Percentiles rank a stretch among this genome's conserved stretches.
These are phyloP conservation scores for Cyanoramphus novaezelandiae DNA, from an alignment of 2,113 vertebrate species.

Conservation along the genomic window DNA sequence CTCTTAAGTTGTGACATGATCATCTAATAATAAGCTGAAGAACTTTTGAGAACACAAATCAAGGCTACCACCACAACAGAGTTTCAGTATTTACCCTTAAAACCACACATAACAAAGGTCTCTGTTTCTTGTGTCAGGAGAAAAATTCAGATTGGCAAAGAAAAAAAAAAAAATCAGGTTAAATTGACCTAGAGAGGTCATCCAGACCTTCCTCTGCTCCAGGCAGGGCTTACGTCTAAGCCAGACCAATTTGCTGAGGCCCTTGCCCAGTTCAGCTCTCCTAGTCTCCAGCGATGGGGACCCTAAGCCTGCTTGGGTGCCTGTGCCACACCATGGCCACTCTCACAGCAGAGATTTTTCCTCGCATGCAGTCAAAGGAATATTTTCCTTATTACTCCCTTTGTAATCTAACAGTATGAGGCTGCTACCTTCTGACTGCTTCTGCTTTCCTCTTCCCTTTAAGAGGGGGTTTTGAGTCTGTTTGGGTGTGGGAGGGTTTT, in stretches of 20 bases:
- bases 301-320: background rate
- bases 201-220: background rate
- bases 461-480: background rate
- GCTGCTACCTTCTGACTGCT: background rate
- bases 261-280: background rate
- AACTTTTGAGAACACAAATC: background rate
- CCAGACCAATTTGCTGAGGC: background rate
- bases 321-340: background rate
- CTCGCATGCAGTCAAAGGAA: background rate
- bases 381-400: background rate
- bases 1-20: rapidly evolving
- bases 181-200: background rate
- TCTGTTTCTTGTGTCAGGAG: background rate
- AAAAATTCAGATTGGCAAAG: background rate
- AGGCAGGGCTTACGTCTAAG: background rate
- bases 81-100: background rate
- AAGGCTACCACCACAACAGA: background rate
- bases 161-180: background rate
- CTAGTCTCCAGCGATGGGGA: background rate
- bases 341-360: background rate
- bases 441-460: background rate
- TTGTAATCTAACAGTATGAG: background rate
- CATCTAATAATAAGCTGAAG: background rate
- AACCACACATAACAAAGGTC: background rate
- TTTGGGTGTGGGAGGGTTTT: background rate